Base-by-base conservation (phyloP, 2,113 vertebrate species). In the Phrynosoma platyrhinos region DNA sequence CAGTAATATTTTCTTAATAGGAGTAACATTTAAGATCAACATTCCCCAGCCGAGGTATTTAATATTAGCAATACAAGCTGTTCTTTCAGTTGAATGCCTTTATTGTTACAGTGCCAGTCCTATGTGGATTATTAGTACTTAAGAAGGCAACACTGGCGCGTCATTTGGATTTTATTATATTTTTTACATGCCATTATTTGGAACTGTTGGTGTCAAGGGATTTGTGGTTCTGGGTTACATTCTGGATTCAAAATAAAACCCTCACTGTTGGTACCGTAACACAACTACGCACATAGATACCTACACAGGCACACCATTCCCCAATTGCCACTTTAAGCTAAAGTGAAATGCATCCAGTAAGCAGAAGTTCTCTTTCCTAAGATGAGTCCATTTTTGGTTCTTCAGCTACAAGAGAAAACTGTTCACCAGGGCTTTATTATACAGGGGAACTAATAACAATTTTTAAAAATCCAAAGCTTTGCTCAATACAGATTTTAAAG, bases 31-130 rank as follows among this genome's bases (percentile, higher is more conserved):
- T 4, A 53, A 77, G 72, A 77, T 76, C 80, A 88, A 55, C 81
- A 47, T 88, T 53, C 72, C 23, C 42, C 32, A 20, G 58, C 72
- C 72, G 53, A 86, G 66, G 40, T 32, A 75, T 78, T 83, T 88
- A 77, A 83, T 78, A 83, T 88, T 78, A 78, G 74, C 81, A 78
- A 40, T 58, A 40, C 81, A 78, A 55, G 74, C 74, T 88, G n/a
- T 82, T 82, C 64, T 69, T 83, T 27, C 30, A 66, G 20, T 83
- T 83, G 20, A 69, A 55, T 2, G 30, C 30, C 42, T 68, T 83
- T 76, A 83, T 69, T 83, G 77, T 68, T 77, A 47, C n/a, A 40
- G 72, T 66, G 80, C 84, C 47, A 78, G 47, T n/a, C 16, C 87
- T 69, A 52, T 36, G 47, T 62, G 14, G 25, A 78, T 77, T 78